Conservation (phyloP, 2,888 invertebrate genomes). For the Calameuta idolon region DNA sequence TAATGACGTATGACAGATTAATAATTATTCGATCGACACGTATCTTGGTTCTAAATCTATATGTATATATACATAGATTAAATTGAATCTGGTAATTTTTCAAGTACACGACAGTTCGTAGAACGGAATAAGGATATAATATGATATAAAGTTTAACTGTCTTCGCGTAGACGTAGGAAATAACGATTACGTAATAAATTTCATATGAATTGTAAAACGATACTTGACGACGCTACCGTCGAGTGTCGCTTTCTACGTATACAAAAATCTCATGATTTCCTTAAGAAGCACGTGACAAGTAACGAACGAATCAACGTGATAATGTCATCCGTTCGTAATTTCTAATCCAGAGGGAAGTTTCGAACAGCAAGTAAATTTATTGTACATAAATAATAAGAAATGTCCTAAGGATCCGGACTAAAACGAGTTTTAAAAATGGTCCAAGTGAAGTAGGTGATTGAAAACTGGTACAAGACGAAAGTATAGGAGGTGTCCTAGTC, state of each 20-base stretch:
- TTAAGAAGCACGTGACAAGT: background rate
- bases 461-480: background rate
- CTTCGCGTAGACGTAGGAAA: background rate
- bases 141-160: background rate
- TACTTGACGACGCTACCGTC: background rate
- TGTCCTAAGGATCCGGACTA: background rate
- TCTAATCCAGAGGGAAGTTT: background rate
- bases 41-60: background rate
- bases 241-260: background rate
- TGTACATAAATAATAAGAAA: background rate
- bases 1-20: background rate
- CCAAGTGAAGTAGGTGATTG: background rate
- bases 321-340: background rate
- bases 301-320: background rate
- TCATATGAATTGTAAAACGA: background rate
- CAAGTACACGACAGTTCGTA: background rate
- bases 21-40: background rate
- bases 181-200: background rate
- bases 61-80: background rate
- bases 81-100: background rate
- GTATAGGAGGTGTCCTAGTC: background rate
- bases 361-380: background rate
- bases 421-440: background rate
- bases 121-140: background rate
- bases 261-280: background rate